phyloP scores from a whole-genome alignment of 2,888 invertebrate species.

The Athripsodes cinereus region DNA sequence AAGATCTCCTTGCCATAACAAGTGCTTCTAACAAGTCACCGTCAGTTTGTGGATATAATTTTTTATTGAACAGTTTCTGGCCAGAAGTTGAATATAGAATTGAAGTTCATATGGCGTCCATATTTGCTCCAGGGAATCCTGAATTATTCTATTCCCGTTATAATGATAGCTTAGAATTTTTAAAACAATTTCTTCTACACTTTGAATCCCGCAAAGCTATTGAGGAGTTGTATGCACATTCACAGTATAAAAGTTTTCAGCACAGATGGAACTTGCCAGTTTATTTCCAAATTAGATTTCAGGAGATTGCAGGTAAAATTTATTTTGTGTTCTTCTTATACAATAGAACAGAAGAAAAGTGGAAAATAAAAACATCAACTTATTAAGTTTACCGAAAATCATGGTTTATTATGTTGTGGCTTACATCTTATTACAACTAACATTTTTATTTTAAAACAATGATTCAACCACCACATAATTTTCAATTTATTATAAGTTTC shows the following conservation, averaged over 20 bases:
- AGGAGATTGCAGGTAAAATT: slow-evolving; percentile 74
- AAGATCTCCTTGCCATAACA: slow-evolving; percentile 47
- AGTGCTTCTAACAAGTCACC: slow-evolving; percentile 43
- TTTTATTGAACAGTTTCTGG: slow-evolving; percentile 84
- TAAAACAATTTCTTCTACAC: slow-evolving; percentile 62
- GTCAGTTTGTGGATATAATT: slow-evolving; percentile 60
- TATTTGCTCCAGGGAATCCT: slow-evolving; percentile 91
- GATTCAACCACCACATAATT: too few relatives aligned
- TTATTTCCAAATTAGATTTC: slow-evolving; percentile 94
- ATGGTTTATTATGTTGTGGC: too few relatives aligned
- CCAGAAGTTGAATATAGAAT: slow-evolving; percentile 75
- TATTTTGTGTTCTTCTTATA: background rate
- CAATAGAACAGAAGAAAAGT: too few relatives aligned
- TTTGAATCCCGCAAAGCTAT: slow-evolving; percentile 55
- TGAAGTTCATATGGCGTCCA: slow-evolving; percentile 71
- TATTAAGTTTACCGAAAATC: too few relatives aligned
- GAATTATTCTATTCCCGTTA: slow-evolving; percentile 81
- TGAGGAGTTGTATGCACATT: slow-evolving; percentile 56
- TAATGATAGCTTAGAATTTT: slow-evolving; percentile 68
- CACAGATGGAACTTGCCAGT: slow-evolving; percentile 91
- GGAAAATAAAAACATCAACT: too few relatives aligned
- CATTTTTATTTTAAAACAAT: too few relatives aligned
- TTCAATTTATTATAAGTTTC: too few relatives aligned
- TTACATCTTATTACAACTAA: too few relatives aligned
- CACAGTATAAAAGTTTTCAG: slow-evolving; percentile 71